A percentile compares a stretch with the other conserved stretches of the same genome.
These are phyloP conservation scores for Zoanthus solanderi DNA, from an alignment of 92 coral and sea anemone genomes.

Conservation along the genomic window DNA sequence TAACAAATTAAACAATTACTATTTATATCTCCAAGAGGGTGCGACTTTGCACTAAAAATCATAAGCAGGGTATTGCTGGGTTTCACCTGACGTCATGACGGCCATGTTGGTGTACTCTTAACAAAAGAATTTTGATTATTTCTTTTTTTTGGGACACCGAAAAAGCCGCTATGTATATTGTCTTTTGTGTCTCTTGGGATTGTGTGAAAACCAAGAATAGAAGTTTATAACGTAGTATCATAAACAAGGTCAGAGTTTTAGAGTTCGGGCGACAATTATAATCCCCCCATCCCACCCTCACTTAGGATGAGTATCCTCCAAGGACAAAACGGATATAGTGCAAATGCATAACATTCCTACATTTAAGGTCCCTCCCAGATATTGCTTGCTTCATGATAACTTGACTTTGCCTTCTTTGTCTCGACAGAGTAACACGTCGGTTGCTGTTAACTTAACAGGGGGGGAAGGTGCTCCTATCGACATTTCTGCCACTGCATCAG, in stretches of 20 bases:
- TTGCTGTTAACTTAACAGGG: neutral
- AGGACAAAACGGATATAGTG: neutral
- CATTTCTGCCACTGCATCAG: conserved; percentile 6
- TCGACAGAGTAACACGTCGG: neutral
- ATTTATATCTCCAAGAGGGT: neutral
- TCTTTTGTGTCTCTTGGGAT: too few species aligned
- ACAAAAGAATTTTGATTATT: too few species aligned
- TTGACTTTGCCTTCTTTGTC: neutral
- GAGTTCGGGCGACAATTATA: too few species aligned
- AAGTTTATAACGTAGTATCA: neutral
- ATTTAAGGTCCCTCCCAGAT: neutral
- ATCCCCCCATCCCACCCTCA: neutral
- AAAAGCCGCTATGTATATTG: too few species aligned
- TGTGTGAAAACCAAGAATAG: neutral
- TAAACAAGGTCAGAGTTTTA: too few species aligned
- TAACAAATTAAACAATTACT: too few species aligned
- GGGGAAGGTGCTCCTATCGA: neutral
- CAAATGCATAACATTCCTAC: neutral
- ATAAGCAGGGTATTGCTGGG: neutral
- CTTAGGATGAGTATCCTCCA: neutral
- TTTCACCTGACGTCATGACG: too few species aligned
- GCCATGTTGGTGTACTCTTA: too few species aligned
- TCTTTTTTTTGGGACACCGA: too few species aligned
- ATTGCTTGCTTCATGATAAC: neutral
- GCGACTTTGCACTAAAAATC: neutral